Base-by-base conservation (phyloP, 2,113 vertebrate genomes). In the Bungarus multicinctus region DNA sequence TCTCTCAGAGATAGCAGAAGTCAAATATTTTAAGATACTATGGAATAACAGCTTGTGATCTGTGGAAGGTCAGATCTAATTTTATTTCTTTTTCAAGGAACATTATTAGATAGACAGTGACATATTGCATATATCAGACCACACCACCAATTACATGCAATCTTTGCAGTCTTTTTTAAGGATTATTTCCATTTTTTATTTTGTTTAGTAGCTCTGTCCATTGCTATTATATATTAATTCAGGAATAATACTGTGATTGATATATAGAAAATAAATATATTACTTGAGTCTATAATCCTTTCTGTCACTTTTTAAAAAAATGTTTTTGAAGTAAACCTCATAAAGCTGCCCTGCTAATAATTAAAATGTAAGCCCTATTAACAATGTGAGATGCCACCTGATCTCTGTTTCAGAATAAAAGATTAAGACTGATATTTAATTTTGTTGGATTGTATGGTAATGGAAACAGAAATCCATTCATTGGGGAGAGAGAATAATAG, bases 401-500 rank as follows among this genome's bases (percentile, higher is more conserved):
- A 91, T 81, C 85, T 95, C 88, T 91, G 1, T 87, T 93, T 93
- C 87, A 91, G 74, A 93, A 4, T 94, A 92, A 91, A 2, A 93
- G 6, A 30, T 57, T 60, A 85, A 87, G 11, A 30, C 18, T 94
- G 45, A 60, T 92, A 94, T 93, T 94, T 93, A 94, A 94, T 94
- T 92, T 47, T 94, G 18, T 85, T 93, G 87, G 91, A 93, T 2
- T 93, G 93, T 52, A 55, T 39, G 93, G 64, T 90, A 25, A 57
- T 91, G 8, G 74, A 94, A 96, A 95, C 39, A 95, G 93, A 93
- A 94, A 92, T 1, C 20, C 91, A 94, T 93, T 95, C 90, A 94
- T 95, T 89, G 89, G 54, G n/a, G 14, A 58, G 89, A 92, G 20
- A 54, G 0, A 85, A 90, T 25, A 94, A 93, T 69, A 94, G 64